Base-by-base conservation (phyloP, 2,888 invertebrate genomes). In the Catocala fraxini region DNA sequence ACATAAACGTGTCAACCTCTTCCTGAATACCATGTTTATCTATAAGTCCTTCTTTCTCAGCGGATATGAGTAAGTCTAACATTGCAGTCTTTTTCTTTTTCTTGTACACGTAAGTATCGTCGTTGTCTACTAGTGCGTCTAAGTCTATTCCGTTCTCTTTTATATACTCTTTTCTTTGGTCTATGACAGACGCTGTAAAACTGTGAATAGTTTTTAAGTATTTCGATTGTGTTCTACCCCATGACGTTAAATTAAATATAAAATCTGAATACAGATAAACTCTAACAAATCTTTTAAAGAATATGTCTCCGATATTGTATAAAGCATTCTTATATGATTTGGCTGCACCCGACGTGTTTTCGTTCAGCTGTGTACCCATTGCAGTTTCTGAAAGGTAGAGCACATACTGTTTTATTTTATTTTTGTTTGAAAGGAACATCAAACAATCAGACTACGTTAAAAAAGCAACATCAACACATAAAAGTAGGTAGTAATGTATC, bases 1-100 rank as follows among this genome's bases (percentile, higher is more conserved):
- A 96, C 95, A 96, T 95, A 71, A 96, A 96, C 0, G 96, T 96
- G 69, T 96, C 95, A 0, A 96, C 95, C 86, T 96, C 96, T 79
- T 96, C 95, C 55, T 95, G 89, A 59, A 96, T 95, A 59, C 96
- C 95, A 12, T 92, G 78, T 71, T 95, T 92, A 12, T 93, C 93
- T 41, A 96, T 83, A 2, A 87, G 89, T 0, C 94, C 95, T 61
- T 95, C 92, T 47, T 93, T 89, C 63, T 90, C 93, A 9, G 94
- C 90, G 52, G 95, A 91, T 33, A 96, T 76, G 3, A 96, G 78
- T 42, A 96, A 86, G 84, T 96, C 96, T 67, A 96, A 84, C 81
- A 96, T 95, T 89, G 79, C 35, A 87, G 73, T 71, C 88, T 89
- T 46, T 89, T 82, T 54, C 87, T 57, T 52, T 13, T 54, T 65